These are phyloP conservation scores for Tarsius wallacei DNA, from an alignment of 2,797 vertebrate genomes.

Conservation along the genomic window DNA sequence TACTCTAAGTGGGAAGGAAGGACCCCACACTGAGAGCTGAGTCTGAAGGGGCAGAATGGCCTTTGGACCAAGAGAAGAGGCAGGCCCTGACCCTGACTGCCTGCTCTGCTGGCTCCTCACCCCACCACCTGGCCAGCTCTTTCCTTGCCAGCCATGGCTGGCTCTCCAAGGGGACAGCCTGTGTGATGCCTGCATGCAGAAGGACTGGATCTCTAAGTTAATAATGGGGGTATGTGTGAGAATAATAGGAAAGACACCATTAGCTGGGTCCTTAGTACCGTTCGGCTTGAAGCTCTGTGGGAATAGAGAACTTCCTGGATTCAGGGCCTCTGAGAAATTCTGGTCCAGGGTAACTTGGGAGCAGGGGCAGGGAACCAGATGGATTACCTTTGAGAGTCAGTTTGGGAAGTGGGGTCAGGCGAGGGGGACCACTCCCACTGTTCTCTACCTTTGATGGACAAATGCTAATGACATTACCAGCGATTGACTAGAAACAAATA, in stretches of 20 bases:
- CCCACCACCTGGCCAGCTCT: background rate
- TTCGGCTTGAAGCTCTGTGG: background rate
- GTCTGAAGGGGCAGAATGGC: background rate
- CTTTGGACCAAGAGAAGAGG: background rate
- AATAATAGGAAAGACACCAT: background rate
- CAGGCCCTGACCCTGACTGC: background rate
- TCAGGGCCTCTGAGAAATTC: conserved; percentile 32
- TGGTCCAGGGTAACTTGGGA: background rate
- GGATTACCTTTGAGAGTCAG: conserved; percentile 72
- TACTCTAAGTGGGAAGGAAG: background rate
- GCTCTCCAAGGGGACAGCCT: background rate
- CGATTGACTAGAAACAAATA: conserved; percentile 95
- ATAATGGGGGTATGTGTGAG: background rate
- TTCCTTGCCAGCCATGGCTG: background rate
- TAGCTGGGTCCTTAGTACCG: background rate
- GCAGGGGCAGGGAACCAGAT: conserved; percentile 17
- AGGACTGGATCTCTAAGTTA: conserved; percentile 24
- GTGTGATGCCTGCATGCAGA: background rate
- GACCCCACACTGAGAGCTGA: background rate
- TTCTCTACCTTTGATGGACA: conserved; percentile 90
- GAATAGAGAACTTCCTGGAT: background rate
- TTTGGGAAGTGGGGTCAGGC: conserved; percentile 72
- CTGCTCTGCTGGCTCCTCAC: background rate
- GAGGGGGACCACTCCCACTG: conserved; percentile 58
- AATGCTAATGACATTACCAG: conserved; percentile 96